Evolutionary conservation across 2,113 vertebrate genomes (phyloP), one percentile per base, ranked within the genome.

Genomic region (Antechinus stuartii): DNA sequence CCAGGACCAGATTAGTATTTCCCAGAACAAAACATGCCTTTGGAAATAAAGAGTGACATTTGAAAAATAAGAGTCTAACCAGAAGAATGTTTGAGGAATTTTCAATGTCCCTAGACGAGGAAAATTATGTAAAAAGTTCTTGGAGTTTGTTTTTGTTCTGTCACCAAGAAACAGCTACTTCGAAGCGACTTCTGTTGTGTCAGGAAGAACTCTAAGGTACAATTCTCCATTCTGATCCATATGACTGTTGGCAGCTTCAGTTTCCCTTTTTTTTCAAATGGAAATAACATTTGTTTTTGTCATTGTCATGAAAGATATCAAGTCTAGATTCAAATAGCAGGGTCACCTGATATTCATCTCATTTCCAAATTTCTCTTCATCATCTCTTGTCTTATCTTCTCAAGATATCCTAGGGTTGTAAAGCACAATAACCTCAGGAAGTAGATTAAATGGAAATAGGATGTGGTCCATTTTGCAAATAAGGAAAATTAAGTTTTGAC

Each of bases 121-220:
- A 6, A 42, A 84, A 84, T 84, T 84, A 84, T 84, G 68, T 42
- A 84, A 84, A 42, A 42, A 84, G 68, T 84, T 42, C 68, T 76
- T n/a, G 68, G 35, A 76, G 5, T 76, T 35, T n/a, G 11, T 19
- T 68, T 76, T 19, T 42, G 68, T 42, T n/a, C 68, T 2, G 35
- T 84, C n/a, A 42, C 68, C n/a, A n/a, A 84, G 68, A 42, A 84
- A 19, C 0, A 6, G 35, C 35, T 42, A 42, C 68, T 42, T 84
- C 0, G 1, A 76, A 14, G 14, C 5, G 6, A 16, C 14, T n/a
- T 76, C 30, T n/a, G 19, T 19, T n/a, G 16, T n/a, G n/a, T n/a
- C 14, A 76, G 68, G 1, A n/a, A n/a, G 68, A 84, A 19, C n/a
- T 84, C 68, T 84, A 9, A 35, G n/a, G 7, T 84, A 35, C 61